Evolutionary conservation across 2,797 vertebrate genomes (phyloP).

Genomic region (Cossypha polioptera): DNA sequence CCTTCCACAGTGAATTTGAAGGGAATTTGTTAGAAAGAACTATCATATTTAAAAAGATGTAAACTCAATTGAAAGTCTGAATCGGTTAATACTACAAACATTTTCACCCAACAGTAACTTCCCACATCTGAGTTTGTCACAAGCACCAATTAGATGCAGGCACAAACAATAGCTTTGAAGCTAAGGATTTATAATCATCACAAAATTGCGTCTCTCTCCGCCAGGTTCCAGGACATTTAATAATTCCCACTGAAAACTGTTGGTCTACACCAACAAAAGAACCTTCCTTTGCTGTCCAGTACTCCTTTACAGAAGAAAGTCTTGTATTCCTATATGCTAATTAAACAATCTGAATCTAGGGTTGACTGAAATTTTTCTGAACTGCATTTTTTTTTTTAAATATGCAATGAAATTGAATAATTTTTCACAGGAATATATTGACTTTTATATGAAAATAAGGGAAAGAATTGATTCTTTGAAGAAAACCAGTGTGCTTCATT

Average conservation of each 20-base stretch:
- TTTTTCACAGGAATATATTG: neutral
- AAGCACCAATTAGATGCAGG: neutral
- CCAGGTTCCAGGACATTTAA: conserved; percentile 78
- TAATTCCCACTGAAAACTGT: conserved; percentile 78
- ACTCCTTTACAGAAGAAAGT: conserved; percentile 80
- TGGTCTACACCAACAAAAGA: conserved; percentile 82
- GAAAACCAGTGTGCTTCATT: neutral
- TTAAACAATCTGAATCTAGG: neutral
- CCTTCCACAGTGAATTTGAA: neutral
- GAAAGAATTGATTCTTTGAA: neutral
- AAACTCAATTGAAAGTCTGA: neutral
- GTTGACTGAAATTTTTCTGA: neutral
- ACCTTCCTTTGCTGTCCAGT: conserved; percentile 78
- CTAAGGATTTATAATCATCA: neutral
- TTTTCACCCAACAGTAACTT: neutral
- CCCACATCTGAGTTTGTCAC: neutral
- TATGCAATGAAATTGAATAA: neutral
- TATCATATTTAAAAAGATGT: neutral
- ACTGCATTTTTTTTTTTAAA: neutral
- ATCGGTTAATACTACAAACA: neutral
- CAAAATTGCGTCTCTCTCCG: neutral
- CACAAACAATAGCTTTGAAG: neutral
- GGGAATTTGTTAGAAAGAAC: neutral
- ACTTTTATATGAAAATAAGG: neutral
- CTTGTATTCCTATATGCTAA: neutral